A percentile compares a stretch with the other conserved stretches of the same genome.
These are phyloP conservation scores for Chrysomallon squamiferum DNA, from an alignment of 1,140 invertebrate genomes.

Conservation along the genomic window DNA sequence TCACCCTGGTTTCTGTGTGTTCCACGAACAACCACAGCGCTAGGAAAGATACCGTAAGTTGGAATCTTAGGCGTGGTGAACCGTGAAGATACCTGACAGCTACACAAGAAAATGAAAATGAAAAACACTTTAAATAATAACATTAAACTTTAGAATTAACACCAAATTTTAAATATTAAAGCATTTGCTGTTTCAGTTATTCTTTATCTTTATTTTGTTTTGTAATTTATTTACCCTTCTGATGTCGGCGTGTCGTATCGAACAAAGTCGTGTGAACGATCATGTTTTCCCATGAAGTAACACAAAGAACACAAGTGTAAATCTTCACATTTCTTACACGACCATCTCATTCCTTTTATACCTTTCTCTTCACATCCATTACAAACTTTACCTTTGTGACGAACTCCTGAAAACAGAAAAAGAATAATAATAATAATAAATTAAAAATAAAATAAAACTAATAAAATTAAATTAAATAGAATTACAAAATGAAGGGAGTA, in stretches of 20 bases:
- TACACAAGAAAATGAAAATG: too few species aligned
- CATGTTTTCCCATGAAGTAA: conserved; percentile 41
- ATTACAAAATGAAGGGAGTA: too few species aligned
- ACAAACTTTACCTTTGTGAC: conserved; percentile 29
- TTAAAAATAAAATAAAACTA: too few species aligned
- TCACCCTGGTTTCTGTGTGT: conserved; percentile 55
- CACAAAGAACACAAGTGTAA: conserved; percentile 36
- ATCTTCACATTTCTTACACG: conserved; percentile 31
- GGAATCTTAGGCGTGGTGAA: conserved; percentile 20
- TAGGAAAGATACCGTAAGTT: conserved; percentile 82
- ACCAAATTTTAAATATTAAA: too few species aligned
- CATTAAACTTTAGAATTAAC: too few species aligned
- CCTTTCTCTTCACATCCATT: conserved; percentile 23
- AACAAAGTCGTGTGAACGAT: conserved; percentile 32
- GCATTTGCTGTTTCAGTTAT: too few species aligned
- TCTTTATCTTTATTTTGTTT: too few species aligned
- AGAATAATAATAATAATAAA: too few species aligned
- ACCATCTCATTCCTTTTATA: conserved; percentile 40
- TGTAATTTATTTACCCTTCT: conserved; percentile 21
- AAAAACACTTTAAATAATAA: too few species aligned
- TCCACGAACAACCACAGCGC: conserved; percentile 74
- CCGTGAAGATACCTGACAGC: conserved; percentile 4
- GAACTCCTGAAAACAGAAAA: conserved; percentile 36
- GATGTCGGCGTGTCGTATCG: conserved; percentile 19
- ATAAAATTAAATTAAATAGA: too few species aligned